phyloP scores from a whole-genome alignment of 2,113 vertebrate genomes.

The Lonchura striata region DNA sequence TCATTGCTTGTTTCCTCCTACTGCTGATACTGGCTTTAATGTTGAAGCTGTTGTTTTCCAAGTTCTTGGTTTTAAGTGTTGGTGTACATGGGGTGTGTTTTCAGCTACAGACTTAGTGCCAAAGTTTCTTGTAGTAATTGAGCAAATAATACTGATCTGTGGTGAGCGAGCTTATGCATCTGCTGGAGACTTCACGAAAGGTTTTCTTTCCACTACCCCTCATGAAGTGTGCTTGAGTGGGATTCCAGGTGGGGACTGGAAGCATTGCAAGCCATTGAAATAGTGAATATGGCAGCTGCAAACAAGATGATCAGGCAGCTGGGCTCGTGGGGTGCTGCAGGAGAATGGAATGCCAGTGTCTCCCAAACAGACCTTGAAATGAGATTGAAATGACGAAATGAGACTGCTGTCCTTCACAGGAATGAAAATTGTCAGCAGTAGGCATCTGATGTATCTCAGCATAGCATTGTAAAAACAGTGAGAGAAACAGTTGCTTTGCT shows the following conservation, averaged over 20 bases:
- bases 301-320: background rate
- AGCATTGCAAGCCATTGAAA: background rate
- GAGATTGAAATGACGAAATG: background rate
- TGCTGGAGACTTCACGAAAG: background rate
- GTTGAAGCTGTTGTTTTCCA: background rate
- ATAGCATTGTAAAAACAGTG: background rate
- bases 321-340: background rate
- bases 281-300: accelerated
- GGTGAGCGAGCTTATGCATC: background rate
- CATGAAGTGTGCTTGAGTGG: background rate
- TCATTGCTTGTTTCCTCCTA: background rate
- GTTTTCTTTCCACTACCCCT: background rate
- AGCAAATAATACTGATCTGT: background rate
- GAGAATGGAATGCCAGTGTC: background rate
- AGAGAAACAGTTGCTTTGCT: conserved; percentile 15
- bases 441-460: background rate
- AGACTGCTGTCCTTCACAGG: background rate
- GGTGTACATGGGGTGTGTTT: background rate
- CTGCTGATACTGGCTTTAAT: background rate
- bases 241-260: background rate
- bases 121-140: background rate
- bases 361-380: background rate
- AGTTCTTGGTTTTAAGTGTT: background rate
- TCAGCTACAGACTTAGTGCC: background rate
- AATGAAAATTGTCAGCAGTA: background rate